Base-by-base conservation (phyloP, 1,140 invertebrate species). In the Philaenus spumarius region DNA sequence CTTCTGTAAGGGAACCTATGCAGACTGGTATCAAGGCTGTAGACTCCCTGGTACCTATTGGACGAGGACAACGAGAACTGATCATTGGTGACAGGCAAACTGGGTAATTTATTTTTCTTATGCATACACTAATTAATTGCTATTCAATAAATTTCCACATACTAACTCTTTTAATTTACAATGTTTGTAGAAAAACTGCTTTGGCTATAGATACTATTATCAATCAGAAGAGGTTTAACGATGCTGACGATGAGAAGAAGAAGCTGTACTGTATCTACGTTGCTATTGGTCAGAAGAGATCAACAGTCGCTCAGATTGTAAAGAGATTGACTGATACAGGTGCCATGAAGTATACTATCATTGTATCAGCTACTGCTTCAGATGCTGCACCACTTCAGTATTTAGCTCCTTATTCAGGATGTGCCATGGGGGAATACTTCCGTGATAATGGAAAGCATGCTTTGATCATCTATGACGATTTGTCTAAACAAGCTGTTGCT, bases 1-100 rank as follows among this genome's bases (percentile, higher is more conserved):
- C 2, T 30, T 23, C 52, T 1, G 58, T 60, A 2, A 5, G 15
- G 12, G 24, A 60, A 48, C 67, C 67, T 17, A 9, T 68, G n/a
- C 58, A 66, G 50, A 68, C 66, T n/a, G 66, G 66, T 26, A 15
- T 55, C 11, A 59, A 59, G 47, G 20, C 61, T 7, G 42, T 67
- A 15, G 66, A 67, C 53, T 7, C 64, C 1, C 50, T 67, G 55
- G 39, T 67, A 20, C 66, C 66, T 23, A 64, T 67, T 34, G 66
- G 66, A 14, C 14, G 55, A 43, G 66, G 66, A 7, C 66, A 67
- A 30, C 51, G 66, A 14, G 66, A 68, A 42, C 48, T 67, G 19
- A 68, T 67, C 19, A 67, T 67, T 54, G 66, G 66, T 35, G 66
- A 67, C 26, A 43, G 66, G 7, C 66, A 67, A 54, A 67, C 64